Conservation (phyloP, 1,140 invertebrate genomes). For the Teleogryllus occipitalis region DNA sequence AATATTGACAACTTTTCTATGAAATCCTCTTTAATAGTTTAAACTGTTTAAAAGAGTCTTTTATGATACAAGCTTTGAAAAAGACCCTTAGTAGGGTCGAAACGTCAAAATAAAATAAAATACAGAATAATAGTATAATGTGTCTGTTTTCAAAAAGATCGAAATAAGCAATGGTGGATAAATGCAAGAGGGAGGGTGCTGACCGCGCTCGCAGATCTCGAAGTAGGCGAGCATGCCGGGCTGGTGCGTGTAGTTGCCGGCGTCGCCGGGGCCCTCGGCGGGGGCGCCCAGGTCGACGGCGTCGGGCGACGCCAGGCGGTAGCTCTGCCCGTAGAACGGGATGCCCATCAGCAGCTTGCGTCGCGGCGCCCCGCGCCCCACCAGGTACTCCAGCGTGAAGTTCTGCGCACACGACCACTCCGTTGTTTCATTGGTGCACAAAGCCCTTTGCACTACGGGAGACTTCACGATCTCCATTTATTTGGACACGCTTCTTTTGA, state of each 20-base stretch:
- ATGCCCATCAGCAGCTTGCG: slow-evolving; percentile 78
- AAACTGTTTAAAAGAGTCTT: background rate
- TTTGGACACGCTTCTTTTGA: background rate
- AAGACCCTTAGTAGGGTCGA: no score
- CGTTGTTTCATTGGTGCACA: background rate
- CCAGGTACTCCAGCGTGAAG: slow-evolving; percentile 64
- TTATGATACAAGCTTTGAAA: background rate
- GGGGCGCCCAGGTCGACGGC: slow-evolving; percentile 42
- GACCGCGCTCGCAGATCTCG: slow-evolving; percentile 75
- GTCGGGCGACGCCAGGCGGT: slow-evolving; percentile 49
- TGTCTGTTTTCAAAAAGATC: no score
- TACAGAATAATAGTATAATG: no score
- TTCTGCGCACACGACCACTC: slow-evolving; percentile 46
- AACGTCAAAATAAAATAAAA: no score
- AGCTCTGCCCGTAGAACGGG: slow-evolving; percentile 83
- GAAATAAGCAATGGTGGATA: no score
- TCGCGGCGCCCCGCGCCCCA: slow-evolving; percentile 61
- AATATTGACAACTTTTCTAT: background rate
- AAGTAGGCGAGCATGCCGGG: slow-evolving; percentile 83
- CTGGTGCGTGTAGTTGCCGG: slow-evolving; percentile 78
- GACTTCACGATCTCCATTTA: background rate
- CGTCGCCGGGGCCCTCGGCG: slow-evolving; percentile 58
- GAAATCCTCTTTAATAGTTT: background rate
- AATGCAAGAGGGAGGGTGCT: slow-evolving; percentile 22
- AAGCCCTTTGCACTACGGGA: background rate